phyloP scores from a whole-genome alignment of 37 sponge, comb jelly and placozoan genomes.

The Diacarnus erythraeanus region DNA sequence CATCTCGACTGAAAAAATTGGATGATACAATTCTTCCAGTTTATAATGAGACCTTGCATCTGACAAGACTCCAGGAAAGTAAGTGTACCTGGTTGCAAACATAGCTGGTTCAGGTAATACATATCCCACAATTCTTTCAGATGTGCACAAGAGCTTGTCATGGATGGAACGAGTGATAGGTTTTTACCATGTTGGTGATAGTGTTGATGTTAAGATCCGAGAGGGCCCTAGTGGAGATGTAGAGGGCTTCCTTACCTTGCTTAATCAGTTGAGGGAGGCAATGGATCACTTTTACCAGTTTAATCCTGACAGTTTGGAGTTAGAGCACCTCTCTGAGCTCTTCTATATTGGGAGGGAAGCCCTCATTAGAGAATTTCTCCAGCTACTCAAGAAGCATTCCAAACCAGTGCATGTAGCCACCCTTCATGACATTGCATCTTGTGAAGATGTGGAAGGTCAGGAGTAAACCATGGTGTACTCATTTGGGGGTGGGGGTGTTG shows the following conservation, averaged over 20 bases:
- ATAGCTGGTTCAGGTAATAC: background rate
- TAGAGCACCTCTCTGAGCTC: conserved; percentile 33
- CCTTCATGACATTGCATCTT: conserved; percentile 66
- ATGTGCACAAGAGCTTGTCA: conserved; percentile 75
- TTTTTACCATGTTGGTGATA: conserved; percentile 74
- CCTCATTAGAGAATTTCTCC: conserved; percentile 59
- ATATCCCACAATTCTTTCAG: conserved; percentile 24
- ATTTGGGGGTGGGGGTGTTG: background rate
- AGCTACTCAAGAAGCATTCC: conserved; percentile 56
- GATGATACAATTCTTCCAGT: conserved; percentile 89
- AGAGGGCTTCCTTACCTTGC: conserved; percentile 40
- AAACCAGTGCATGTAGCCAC: conserved; percentile 65
- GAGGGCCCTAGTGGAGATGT: conserved; percentile 60
- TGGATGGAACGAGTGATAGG: conserved; percentile 69
- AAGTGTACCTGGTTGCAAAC: conserved; percentile 3
- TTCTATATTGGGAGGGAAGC: conserved; percentile 54
- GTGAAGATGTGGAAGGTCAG: conserved; percentile 60
- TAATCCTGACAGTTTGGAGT: conserved; percentile 74
- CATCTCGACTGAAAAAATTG: conserved; percentile 72
- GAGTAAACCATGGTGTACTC: background rate
- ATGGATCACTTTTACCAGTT: conserved; percentile 67
- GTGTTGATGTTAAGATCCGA: conserved; percentile 73
- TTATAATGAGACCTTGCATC: conserved; percentile 63
- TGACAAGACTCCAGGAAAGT: conserved; percentile 88
- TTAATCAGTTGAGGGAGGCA: conserved; percentile 60